Evolutionary conservation across 2,113 vertebrate genomes (phyloP).

Genomic region (Recurvirostra avosetta): DNA sequence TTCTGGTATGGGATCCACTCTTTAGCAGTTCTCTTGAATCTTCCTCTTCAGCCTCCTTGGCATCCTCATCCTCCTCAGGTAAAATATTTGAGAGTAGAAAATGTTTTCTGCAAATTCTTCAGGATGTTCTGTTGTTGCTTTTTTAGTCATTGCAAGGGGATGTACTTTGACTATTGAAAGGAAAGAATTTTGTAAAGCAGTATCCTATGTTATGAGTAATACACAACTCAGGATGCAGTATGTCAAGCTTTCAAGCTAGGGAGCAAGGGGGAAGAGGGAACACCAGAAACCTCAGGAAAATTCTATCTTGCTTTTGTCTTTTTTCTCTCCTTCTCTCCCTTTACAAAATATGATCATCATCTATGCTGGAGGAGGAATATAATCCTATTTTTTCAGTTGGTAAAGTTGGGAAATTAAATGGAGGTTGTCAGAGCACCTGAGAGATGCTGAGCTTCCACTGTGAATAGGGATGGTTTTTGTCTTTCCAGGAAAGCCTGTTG

Average conservation of each 20-base stretch:
- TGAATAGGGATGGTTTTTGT: not conserved
- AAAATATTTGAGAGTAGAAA: not conserved
- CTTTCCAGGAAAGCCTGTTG: not conserved
- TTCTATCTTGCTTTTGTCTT: not conserved
- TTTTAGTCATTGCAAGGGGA: not conserved
- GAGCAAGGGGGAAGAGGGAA: not conserved
- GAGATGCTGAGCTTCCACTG: not conserved
- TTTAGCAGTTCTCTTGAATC: slow-evolving; percentile 77
- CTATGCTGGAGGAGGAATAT: not conserved
- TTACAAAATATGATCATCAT: not conserved
- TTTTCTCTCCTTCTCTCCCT: not conserved
- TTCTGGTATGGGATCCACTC: slow-evolving; percentile 87
- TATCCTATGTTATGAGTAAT: not conserved
- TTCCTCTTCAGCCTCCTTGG: slow-evolving; percentile 70
- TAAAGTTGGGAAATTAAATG: not conserved
- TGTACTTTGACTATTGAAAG: not conserved
- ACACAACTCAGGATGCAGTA: not conserved
- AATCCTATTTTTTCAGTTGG: not conserved
- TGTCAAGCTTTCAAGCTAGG: not conserved
- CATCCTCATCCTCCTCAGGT: slow-evolving; percentile 80
- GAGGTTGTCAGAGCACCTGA: not conserved
- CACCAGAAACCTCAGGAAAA: not conserved
- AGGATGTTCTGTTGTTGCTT: not conserved
- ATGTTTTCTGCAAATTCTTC: not conserved
- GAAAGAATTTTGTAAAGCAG: not conserved